Percentiles rank a stretch among this genome's conserved stretches.
phyloP scores from a whole-genome alignment of 2,888 invertebrate genomes.

The Crioceris asparagi region DNA sequence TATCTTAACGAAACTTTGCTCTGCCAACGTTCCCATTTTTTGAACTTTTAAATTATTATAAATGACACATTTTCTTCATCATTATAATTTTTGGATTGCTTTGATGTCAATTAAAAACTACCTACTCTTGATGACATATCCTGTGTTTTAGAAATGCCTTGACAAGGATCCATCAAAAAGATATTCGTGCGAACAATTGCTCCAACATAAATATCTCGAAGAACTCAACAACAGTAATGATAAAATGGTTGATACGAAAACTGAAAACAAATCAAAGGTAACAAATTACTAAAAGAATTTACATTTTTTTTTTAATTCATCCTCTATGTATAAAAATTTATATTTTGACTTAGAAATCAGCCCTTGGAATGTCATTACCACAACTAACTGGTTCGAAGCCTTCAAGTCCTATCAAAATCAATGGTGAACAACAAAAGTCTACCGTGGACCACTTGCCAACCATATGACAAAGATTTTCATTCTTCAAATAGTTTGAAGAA shows the following conservation, averaged over 20 bases:
- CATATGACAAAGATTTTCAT: conserved; percentile 50
- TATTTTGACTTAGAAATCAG: conserved; percentile 5
- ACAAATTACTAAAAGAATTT: too few species aligned
- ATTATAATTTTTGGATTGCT: too few species aligned
- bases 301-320: too few species aligned
- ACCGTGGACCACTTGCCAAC: conserved; percentile 62
- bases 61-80: too few species aligned
- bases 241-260: conserved; percentile 45
- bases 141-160: conserved; percentile 69
- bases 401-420: conserved; percentile 43
- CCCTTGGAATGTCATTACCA: conserved; percentile 56
- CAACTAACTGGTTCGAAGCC: conserved; percentile 48
- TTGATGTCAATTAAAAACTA: too few species aligned
- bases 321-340: conserved; percentile 1
- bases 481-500: conserved; percentile 28
- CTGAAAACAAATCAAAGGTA: conserved; percentile 53
- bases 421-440: conserved; percentile 33
- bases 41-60: too few species aligned
- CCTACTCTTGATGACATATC: too few species aligned
- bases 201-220: conserved; percentile 86
- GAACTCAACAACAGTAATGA: conserved; percentile 76
- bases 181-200: conserved; percentile 84
- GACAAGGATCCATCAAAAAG: conserved; percentile 89
- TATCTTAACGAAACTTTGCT: too few species aligned
- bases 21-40: too few species aligned